Base-by-base conservation (phyloP, 92 coral and sea anemone species). In the Paragorgia papillata region DNA sequence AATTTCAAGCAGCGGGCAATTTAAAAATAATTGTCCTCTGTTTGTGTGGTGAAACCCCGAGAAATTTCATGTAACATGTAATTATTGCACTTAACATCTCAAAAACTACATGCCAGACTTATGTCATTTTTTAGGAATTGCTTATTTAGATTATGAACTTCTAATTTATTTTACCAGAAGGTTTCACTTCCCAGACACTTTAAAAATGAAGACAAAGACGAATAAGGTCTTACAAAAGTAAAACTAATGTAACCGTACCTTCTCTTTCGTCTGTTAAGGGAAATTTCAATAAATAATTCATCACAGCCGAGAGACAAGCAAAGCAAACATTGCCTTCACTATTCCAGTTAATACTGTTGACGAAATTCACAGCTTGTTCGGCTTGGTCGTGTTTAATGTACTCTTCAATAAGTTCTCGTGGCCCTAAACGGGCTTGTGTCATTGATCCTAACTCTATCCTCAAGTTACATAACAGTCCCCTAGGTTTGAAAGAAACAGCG, bases 311-410 rank as follows among this genome's bases (percentile, higher is more conserved):
- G 85, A 94, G 81, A 58, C 98, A 94, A 0, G 93, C 92, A 66
- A 94, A 88, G 33, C 98, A 94, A 0, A 95, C 84, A 60, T 41
- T 86, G 28, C 97, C 98, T 9, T 94, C 97, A 1, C 90, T 89
- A 73, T 94, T 94, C 98, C 98, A 94, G 85, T 94, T 94, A 86
- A 94, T 91, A 39, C 98, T 94, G 84, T 89, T 94, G 0, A 94
- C 87, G 73, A 90, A 91, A 66, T 94, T 94, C 66, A 94, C 98
- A 7, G 98, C 98, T 92, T 94, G 88, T 26, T 94, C 98, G 1
- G 94, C 97, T 57, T 94, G 98, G 55, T 84, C 74, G 75, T 94
- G 94, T 62, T 82, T 88, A 80, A 94, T 86, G 83, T 94, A 94
- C 56, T 94, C 97, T 31, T 92, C 87, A 44, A 87, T 85, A 64